Evolutionary conservation across 2,113 vertebrate genomes (phyloP).

Genomic region (Talpa occidentalis): DNA sequence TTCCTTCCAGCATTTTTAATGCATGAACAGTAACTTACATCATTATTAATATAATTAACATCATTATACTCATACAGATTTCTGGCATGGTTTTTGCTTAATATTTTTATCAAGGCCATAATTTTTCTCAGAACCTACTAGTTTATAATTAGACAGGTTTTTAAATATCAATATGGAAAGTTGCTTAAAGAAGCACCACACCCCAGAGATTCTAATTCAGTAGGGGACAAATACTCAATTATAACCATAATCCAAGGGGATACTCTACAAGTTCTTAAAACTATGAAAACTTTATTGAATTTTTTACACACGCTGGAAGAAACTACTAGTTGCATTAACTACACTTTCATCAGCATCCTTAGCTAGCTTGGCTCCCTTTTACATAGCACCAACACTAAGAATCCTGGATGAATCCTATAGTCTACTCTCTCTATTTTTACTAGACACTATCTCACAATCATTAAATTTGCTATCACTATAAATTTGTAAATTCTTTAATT

Average conservation of each 20-base stretch:
- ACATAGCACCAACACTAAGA: background rate
- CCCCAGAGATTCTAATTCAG: slow-evolving; percentile 2
- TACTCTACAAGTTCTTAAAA: background rate
- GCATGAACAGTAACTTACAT: background rate
- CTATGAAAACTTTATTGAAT: background rate
- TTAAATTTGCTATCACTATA: background rate
- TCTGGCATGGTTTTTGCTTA: slow-evolving; percentile 9
- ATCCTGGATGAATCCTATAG: background rate
- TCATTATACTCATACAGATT: background rate
- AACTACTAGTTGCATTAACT: background rate
- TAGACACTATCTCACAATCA: background rate
- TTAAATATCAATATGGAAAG: slow-evolving; percentile 10
- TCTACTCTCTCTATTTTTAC: background rate
- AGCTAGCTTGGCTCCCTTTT: background rate
- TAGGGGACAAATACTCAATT: background rate
- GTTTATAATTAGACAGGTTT: slow-evolving; percentile 19
- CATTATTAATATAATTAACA: slow-evolving; percentile 38
- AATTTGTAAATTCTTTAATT: slow-evolving; percentile 56
- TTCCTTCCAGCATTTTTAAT: slow-evolving; percentile 19
- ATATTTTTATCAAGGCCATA: slow-evolving; percentile 22
- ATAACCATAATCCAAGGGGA: background rate
- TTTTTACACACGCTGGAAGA: background rate
- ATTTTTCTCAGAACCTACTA: slow-evolving; percentile 13
- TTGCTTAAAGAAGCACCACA: background rate
- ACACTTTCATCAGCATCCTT: background rate